Evolutionary conservation across 2,888 invertebrate species (phyloP).

Genomic region (Dicyrtomina minuta): DNA sequence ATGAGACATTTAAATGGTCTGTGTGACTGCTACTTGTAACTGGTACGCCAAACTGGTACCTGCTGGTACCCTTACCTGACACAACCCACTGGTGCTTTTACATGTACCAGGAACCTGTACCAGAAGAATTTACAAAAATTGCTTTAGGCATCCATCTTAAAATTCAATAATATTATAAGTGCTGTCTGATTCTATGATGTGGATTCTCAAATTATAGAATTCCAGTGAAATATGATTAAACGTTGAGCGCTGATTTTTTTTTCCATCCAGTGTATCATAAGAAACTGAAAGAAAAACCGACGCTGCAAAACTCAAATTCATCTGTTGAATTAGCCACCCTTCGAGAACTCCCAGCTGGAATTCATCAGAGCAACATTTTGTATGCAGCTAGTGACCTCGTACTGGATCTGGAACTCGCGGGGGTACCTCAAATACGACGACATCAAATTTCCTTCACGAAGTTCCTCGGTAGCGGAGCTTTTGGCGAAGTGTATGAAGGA

Average conservation of each 20-base stretch:
- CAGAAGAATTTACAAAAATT: too few relatives aligned
- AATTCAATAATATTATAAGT: too few relatives aligned
- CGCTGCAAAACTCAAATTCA: slow-evolving; percentile 60
- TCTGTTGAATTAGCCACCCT: slow-evolving; percentile 75
- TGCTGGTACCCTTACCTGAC: too few relatives aligned
- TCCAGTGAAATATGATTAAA: too few relatives aligned
- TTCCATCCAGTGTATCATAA: slow-evolving; percentile 64
- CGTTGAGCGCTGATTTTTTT: slow-evolving; percentile 27
- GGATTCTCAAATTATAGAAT: too few relatives aligned
- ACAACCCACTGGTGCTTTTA: too few relatives aligned
- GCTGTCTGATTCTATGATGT: too few relatives aligned
- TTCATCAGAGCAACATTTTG: slow-evolving; percentile 80
- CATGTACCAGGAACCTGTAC: too few relatives aligned
- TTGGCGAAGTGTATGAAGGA: slow-evolving; percentile 96
- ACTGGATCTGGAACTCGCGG: slow-evolving; percentile 75
- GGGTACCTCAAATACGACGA: slow-evolving; percentile 80
- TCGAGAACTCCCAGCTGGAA: slow-evolving; percentile 73
- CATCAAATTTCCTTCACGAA: slow-evolving; percentile 83
- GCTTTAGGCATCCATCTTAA: too few relatives aligned
- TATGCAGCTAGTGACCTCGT: slow-evolving; percentile 64
- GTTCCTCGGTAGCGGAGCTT: slow-evolving; percentile 92
- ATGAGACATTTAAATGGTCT: too few relatives aligned
- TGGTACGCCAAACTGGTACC: too few relatives aligned
- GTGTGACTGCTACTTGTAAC: too few relatives aligned
- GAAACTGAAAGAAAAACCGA: slow-evolving; percentile 70